Evolutionary conservation across 1,140 invertebrate genomes (phyloP), one percentile per base, ranked within the genome.

Genomic region (Hormaphis cornu): DNA sequence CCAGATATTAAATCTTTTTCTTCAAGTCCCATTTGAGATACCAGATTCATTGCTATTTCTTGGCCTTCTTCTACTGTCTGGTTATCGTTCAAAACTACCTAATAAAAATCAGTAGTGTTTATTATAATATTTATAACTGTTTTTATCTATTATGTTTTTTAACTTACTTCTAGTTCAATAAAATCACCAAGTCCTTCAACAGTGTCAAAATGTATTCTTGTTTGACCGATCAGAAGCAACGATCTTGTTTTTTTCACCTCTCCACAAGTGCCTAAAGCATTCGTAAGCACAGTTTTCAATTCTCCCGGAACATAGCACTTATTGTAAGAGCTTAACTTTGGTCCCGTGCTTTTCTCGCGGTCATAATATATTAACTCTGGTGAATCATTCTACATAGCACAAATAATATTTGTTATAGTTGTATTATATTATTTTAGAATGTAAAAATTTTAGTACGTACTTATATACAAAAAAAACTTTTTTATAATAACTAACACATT

Each of bases 161-260:
- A 48, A 63, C 72, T 69, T 73, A 95, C 92, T 82, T 97, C 94
- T 42, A 97, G 80, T 80, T 97, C 93, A 81, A 95, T 86, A 76
- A 90, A 97, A 76, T 87, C 76, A 6, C 94, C 94, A 16, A 97
- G 81, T 56, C 81, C 82, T 73, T 87, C 79, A 0, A 97, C 94
- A 74, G 84, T 76, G 78, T 97, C 95, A 72, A 95, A 80, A 77
- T 97, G 94, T 37, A 97, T 83, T 72, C 93, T 83, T 9, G 93
- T 95, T 75, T 94, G 89, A 1, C 84, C 89, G 42, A 89, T 80
- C 74, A 94, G 80, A 72, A 86, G 94, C 4, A 97, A 79, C 63
- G 83, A 79, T 40, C 95, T 81, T 0, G 74, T 79, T 79, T 95
- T 95, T 71, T 83, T 83, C 4, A 94, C 84, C 26, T 80, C 76